A percentile compares a stretch with the other conserved stretches of the same genome.
Evolutionary conservation across 2,888 invertebrate species (phyloP).

Genomic region (Latrodectus elegans): DNA sequence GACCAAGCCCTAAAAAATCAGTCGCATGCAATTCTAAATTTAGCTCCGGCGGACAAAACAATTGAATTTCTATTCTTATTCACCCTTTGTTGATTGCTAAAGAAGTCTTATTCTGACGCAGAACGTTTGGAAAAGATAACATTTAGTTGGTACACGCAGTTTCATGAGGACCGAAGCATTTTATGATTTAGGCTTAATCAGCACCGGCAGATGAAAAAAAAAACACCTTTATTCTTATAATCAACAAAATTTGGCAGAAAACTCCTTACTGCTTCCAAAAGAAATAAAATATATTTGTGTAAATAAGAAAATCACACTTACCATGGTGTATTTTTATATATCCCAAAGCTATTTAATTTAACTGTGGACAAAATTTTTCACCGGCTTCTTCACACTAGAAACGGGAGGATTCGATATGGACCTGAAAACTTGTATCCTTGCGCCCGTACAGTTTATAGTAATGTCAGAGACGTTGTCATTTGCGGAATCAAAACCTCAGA

Average conservation of each 20-base stretch:
- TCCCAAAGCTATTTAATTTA: slow-evolving; percentile 64
- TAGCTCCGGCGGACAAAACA: slow-evolving; percentile 56
- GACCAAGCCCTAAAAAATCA: slow-evolving; percentile 64
- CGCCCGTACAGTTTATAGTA: slow-evolving; percentile 28
- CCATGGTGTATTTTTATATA: slow-evolving; percentile 67
- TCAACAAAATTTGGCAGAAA: background rate
- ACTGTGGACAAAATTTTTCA: slow-evolving; percentile 63
- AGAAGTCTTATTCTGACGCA: slow-evolving; percentile 33
- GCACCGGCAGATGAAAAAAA: slow-evolving; percentile 44
- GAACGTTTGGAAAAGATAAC: background rate
- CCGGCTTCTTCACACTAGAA: slow-evolving; percentile 68
- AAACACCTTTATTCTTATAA: background rate
- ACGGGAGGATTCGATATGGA: slow-evolving; percentile 57
- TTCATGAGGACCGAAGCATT: slow-evolving; percentile 32
- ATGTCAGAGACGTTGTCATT: slow-evolving; percentile 60
- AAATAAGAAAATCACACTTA: slow-evolving; percentile 32
- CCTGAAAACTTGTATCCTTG: slow-evolving; percentile 60
- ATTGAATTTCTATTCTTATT: slow-evolving; percentile 62
- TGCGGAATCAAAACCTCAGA: slow-evolving; percentile 61
- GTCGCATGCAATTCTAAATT: slow-evolving; percentile 59
- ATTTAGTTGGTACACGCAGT: slow-evolving; percentile 21
- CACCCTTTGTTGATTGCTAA: slow-evolving; percentile 43
- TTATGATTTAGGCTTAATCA: slow-evolving; percentile 64
- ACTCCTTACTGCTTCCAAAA: no score
- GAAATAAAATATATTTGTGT: background rate